Base-by-base conservation (phyloP, 2,797 vertebrate species). In the Distichodus sexfasciatus region DNA sequence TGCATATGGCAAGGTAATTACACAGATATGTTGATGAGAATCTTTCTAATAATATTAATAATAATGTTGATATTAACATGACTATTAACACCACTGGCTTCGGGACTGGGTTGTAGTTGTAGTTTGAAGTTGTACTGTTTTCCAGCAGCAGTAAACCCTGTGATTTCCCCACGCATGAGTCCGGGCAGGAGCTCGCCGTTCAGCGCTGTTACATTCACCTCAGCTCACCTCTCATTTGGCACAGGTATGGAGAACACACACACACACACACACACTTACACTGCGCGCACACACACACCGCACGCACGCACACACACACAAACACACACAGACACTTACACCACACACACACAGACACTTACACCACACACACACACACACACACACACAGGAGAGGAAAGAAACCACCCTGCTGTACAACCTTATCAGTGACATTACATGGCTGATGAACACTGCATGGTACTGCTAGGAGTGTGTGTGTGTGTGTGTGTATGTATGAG, bases 201-300 rank as follows among this genome's bases (percentile, higher is more conserved):
- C n/a, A n/a, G n/a, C n/a, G n/a, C 26, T 54, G 54, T 59, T 47
- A 47, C 19, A 19, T 33, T 46, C 48, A 26, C 35, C 36, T 40
- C 26, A n/a, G 17, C 33, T 23, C 23, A 44, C 40, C 47, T 54
- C 17, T 2, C 33, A 64, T 68, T 77, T 74, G 72, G 72, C 68
- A 74, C 76, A 57, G 41, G 44, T 69, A 1, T 14, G 31, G 19
- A 28, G 15, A 43, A 24, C 38, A 59, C 44, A 10, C 11, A 62
- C 21, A 36, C 58, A 72, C 66, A 47, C 63, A 65, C 59, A 76
- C 55, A 69, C 26, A n/a, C 40, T 33, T 60, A 72, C 61, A 58
- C 55, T 68, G 58, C 48, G 59, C 28, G 36, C 43, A 33, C n/a
- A 44, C 31, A 64, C 36, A 71, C 61, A 58, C 55, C 68, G 58